phyloP scores from a whole-genome alignment of 2,113 vertebrate species.

The Crypturellus undulatus region DNA sequence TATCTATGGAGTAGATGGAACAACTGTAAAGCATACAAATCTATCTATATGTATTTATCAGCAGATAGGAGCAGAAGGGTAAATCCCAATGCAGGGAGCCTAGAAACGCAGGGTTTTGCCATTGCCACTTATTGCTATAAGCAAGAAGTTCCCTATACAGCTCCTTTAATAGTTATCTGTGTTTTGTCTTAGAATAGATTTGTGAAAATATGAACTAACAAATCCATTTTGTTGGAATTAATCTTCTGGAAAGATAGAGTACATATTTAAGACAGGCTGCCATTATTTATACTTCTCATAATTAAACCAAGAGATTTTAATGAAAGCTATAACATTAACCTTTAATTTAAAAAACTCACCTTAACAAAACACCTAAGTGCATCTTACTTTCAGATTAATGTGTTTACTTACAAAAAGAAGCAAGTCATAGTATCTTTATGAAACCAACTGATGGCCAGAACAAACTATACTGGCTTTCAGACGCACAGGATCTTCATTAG shows the following conservation, averaged over 20 bases:
- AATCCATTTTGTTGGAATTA: not conserved
- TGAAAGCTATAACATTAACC: not conserved
- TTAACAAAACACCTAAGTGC: not conserved
- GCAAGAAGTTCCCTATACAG: not conserved
- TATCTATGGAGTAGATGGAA: not conserved
- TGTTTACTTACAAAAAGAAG: slow-evolving; percentile 20
- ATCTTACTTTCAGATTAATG: not conserved
- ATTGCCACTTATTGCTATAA: not conserved
- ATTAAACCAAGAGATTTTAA: not conserved
- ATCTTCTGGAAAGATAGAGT: not conserved
- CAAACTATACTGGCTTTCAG: not conserved
- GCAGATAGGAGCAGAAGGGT: not conserved
- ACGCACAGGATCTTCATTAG: not conserved
- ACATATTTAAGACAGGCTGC: not conserved
- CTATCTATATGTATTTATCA: not conserved
- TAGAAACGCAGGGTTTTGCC: not conserved
- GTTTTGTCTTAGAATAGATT: not conserved
- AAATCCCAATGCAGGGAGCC: not conserved
- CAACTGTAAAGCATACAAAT: not conserved
- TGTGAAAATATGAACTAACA: not conserved
- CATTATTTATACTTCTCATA: not conserved
- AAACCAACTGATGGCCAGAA: not conserved
- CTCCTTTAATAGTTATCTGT: not conserved
- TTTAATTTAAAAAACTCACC: not conserved
- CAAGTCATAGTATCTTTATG: not conserved